These are phyloP conservation scores for Lordiphosa stackelbergi DNA, from an alignment of 1,140 invertebrate species.

Conservation along the genomic window DNA sequence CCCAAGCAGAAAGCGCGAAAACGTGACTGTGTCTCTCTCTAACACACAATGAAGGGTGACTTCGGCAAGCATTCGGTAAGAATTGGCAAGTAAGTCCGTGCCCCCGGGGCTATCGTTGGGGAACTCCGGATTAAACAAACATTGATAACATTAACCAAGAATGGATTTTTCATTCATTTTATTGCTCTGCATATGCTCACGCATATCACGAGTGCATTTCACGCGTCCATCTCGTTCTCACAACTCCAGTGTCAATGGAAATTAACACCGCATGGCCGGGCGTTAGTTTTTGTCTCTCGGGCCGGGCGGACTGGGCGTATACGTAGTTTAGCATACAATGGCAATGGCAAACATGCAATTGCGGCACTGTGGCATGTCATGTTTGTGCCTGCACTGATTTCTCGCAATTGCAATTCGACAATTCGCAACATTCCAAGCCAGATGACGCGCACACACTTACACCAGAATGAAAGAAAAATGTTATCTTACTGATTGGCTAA, in stretches of 20 bases:
- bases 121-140: no score
- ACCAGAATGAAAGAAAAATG: no score
- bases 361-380: slow-evolving; percentile 52
- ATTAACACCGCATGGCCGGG: slow-evolving; percentile 57
- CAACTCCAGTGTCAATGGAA: slow-evolving; percentile 68
- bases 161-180: no score
- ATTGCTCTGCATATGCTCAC: no score
- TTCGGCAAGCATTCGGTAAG: no score
- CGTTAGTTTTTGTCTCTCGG: slow-evolving; percentile 22
- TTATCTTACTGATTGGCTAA: not conserved
- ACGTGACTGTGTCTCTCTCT: no score
- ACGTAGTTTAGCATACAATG: slow-evolving; percentile 71
- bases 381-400: slow-evolving; percentile 56
- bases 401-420: slow-evolving; percentile 32
- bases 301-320: slow-evolving; percentile 50
- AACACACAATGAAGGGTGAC: no score
- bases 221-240: slow-evolving; percentile 17
- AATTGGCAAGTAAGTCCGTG: no score
- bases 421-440: slow-evolving; percentile 31
- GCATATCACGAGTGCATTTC: not conserved
- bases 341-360: slow-evolving; percentile 55
- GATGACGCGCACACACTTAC: slow-evolving; percentile 36
- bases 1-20: no score
- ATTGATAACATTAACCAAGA: no score
- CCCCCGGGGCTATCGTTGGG: no score